Conservation (phyloP, 1,140 invertebrate species). For the Lutraria rhynchaena region DNA sequence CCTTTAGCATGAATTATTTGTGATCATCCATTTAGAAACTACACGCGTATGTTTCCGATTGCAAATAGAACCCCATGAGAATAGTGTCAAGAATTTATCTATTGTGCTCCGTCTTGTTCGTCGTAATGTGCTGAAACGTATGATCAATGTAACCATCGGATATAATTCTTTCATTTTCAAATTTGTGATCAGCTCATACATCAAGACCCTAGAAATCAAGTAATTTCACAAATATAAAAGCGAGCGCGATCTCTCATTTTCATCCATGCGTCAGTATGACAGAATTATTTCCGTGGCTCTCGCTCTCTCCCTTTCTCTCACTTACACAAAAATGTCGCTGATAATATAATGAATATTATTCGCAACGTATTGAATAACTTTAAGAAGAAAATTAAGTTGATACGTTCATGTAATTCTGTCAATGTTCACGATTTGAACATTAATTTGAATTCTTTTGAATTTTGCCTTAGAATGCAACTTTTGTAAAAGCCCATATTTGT, state of each 20-base stretch:
- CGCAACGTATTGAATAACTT: no score
- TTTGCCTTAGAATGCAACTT: no score
- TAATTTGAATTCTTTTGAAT: no score
- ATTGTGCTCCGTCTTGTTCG: constrained; percentile 40
- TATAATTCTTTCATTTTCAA: constrained; percentile 46
- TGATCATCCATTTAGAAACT: constrained; percentile 50
- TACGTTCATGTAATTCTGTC: no score
- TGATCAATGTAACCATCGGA: constrained; percentile 35
- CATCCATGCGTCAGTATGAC: no score
- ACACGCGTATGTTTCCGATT: constrained; percentile 26
- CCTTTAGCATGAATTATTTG: constrained; percentile 61
- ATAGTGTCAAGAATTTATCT: constrained; percentile 47
- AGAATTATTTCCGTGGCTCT: no score
- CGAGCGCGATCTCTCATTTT: constrained; percentile 13
- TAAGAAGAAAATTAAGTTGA: no score
- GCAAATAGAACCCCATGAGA: constrained; percentile 42
- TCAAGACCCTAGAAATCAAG: constrained; percentile 19
- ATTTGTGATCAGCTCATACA: constrained; percentile 33
- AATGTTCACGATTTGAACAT: no score
- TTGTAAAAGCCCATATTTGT: no score
- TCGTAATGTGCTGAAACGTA: constrained; percentile 32
- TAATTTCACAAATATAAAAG: constrained; percentile 43
- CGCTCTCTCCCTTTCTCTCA: no score
- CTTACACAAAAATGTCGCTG: no score
- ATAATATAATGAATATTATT: no score